Evolutionary conservation across 1,140 invertebrate genomes (phyloP).

Genomic region (Semibalanus balanoides): DNA sequence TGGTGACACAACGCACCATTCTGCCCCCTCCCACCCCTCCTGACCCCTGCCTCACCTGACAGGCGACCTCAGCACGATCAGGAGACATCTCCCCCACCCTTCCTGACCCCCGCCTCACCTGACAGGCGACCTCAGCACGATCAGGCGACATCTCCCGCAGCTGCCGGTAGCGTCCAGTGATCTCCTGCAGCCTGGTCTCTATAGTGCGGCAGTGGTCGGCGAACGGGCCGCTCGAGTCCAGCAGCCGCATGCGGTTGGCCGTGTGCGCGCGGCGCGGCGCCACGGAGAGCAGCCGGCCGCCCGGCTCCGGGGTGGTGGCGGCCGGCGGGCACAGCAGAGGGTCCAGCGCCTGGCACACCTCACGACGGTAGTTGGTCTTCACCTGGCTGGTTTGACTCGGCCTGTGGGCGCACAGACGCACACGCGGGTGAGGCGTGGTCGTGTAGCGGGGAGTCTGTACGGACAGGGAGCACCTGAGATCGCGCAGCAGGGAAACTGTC

Average conservation of each 20-base stretch:
- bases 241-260: constrained; percentile 30
- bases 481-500: too few species aligned
- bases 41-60: too few species aligned
- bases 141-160: constrained; percentile 1
- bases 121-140: neutral
- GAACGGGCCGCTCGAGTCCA: constrained; percentile 43
- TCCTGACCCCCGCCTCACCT: neutral
- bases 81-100: too few species aligned
- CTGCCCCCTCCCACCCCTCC: too few species aligned
- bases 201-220: constrained; percentile 48
- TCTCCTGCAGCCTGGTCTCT: constrained; percentile 40
- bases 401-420: constrained; percentile 22
- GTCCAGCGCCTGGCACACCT: constrained; percentile 46
- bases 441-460: too few species aligned
- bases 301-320: constrained; percentile 14
- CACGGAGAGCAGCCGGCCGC: neutral
- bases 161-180: neutral
- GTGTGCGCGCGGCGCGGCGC: constrained; percentile 16
- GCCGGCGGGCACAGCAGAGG: constrained; percentile 37
- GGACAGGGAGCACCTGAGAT: too few species aligned
- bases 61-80: too few species aligned
- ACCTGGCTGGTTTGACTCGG: constrained; percentile 41
- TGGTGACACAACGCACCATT: too few species aligned
- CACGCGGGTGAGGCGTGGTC: too few species aligned
- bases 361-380: constrained; percentile 45